A percentile compares a stretch with the other conserved stretches of the same genome.
Conservation (phyloP, 2,113 vertebrate genomes). For the Nycticebus coucang region DNA sequence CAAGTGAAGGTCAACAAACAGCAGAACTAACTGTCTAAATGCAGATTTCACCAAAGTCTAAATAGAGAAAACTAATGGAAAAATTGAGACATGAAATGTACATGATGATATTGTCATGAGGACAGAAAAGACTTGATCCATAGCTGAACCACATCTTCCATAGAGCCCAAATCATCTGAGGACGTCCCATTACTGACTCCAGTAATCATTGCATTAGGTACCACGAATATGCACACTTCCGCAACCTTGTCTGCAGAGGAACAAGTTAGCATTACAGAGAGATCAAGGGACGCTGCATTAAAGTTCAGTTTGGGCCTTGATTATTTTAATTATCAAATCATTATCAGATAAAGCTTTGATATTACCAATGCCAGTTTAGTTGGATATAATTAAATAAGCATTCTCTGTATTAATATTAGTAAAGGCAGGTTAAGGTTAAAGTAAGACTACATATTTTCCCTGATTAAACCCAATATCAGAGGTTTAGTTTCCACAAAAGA, state of each 20-base stretch:
- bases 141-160: not conserved
- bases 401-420: not conserved
- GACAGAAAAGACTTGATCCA: not conserved
- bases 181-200: not conserved
- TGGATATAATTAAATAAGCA: not conserved
- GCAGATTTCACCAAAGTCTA: not conserved
- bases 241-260: not conserved
- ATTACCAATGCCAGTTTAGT: not conserved
- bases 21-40: not conserved
- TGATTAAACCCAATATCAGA: not conserved
- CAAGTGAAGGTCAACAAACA: not conserved
- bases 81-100: not conserved
- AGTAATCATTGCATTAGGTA: not conserved
- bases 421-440: slow-evolving; percentile 3
- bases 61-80: not conserved
- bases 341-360: slow-evolving; percentile 16
- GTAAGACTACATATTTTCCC: not conserved
- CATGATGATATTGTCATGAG: not conserved
- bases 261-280: not conserved
- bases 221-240: not conserved
- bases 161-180: not conserved
- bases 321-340: slow-evolving; percentile 16
- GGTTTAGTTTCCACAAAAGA: slow-evolving; percentile 23
- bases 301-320: slow-evolving; percentile 16
- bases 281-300: not conserved